These are phyloP conservation scores for Sitta europaea DNA, from an alignment of 2,113 vertebrate species.

Conservation along the genomic window DNA sequence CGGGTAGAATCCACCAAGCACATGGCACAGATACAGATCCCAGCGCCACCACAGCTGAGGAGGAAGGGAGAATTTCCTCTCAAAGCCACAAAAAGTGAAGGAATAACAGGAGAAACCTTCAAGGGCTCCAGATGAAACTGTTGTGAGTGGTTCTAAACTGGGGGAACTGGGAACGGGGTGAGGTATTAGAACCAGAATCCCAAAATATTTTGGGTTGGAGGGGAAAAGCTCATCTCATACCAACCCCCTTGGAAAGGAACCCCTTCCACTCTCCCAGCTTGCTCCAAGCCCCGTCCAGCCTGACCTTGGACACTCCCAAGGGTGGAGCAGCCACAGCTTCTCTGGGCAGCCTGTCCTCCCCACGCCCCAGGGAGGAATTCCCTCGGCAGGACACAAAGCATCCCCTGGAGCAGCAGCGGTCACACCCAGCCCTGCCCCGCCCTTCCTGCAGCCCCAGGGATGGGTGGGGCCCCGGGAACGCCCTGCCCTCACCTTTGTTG, in stretches of 20 bases:
- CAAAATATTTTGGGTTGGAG: background rate
- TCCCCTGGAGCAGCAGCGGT: fast-evolving
- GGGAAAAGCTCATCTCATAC: background rate
- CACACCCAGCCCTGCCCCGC: background rate
- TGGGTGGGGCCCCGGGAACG: fast-evolving
- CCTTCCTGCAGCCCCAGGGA: background rate
- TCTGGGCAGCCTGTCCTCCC: background rate
- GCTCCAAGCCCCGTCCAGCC: background rate
- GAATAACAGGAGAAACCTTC: background rate
- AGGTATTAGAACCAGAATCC: background rate
- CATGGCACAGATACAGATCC: background rate
- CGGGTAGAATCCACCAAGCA: background rate
- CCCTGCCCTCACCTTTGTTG: slow-evolving; percentile 85
- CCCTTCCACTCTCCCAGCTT: fast-evolving
- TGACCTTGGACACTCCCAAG: background rate
- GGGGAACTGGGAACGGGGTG: background rate
- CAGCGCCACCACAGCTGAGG: fast-evolving
- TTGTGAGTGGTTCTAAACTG: background rate
- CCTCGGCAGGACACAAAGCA: background rate
- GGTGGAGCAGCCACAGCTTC: background rate
- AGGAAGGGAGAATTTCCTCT: background rate
- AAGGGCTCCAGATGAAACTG: background rate
- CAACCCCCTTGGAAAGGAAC: background rate
- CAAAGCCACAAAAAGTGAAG: background rate
- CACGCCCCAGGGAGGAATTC: background rate